Percentiles rank a stretch among this genome's conserved stretches.
Evolutionary conservation across 1,140 invertebrate species (phyloP).

Genomic region (Drosophila nigromelanica): DNA sequence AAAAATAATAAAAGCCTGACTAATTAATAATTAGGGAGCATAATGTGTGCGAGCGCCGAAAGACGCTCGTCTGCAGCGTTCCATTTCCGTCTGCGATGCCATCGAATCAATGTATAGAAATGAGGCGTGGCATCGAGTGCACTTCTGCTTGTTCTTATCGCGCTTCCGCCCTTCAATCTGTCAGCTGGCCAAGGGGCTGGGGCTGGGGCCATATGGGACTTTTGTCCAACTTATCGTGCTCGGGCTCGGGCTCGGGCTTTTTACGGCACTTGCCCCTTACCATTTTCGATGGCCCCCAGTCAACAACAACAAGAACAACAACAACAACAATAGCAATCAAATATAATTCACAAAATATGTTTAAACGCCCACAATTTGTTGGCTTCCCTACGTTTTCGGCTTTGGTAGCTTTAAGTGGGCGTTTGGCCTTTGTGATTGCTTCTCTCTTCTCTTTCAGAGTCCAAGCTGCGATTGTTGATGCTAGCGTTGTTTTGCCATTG

Average conservation of each 20-base stretch:
- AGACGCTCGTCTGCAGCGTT: constrained; percentile 3
- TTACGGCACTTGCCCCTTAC: constrained; percentile 8
- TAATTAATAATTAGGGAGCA: constrained; percentile 42
- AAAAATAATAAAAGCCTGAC: neutral
- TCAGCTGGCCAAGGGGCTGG: neutral
- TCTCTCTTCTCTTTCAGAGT: constrained; percentile 6
- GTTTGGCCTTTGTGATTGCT: constrained; percentile 8
- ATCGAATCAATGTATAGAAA: constrained; percentile 1
- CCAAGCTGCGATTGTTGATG: constrained; percentile 22
- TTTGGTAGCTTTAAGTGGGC: constrained; percentile 13
- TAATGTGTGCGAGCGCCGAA: constrained; percentile 10
- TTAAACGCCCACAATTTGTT: constrained; percentile 64
- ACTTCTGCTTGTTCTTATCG: constrained; percentile 27
- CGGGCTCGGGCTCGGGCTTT: neutral
- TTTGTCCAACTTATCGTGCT: constrained; percentile 16
- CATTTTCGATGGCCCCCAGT: constrained; percentile 1
- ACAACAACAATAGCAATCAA: constrained; percentile 61
- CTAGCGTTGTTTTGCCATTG: constrained; percentile 6
- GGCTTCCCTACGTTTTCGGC: constrained; percentile 5
- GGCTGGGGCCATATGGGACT: too few relatives aligned
- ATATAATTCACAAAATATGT: constrained; percentile 78
- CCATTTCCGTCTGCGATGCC: constrained; percentile 5
- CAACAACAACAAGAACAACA: constrained; percentile 6
- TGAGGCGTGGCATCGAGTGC: neutral
- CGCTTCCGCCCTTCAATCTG: constrained; percentile 37